Evolutionary conservation across 2,797 vertebrate genomes (phyloP), one percentile per base, ranked within the genome.

Genomic region (Morelia viridis): DNA sequence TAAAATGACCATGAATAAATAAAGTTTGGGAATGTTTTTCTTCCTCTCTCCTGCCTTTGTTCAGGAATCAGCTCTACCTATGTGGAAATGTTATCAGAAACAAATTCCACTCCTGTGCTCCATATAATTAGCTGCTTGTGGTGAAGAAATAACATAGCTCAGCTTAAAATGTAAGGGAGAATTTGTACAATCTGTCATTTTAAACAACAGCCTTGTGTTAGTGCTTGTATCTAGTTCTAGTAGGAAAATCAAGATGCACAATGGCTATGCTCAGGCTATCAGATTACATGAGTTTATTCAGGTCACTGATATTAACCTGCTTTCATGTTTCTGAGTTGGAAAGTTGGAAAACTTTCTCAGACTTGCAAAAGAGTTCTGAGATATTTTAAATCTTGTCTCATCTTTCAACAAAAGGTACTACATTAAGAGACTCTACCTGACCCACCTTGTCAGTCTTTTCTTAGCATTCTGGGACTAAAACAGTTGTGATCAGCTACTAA

Each of bases 401-500:
- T 85, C 62, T 84, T 92, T 83, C 62, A 89, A 89, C 35, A 92
- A 92, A 92, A 46, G 31, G 85, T 58, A 92, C 24, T 60, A 61
- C 62, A 89, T 57, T 86, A 86, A 92, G 53, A 86, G 35, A 88
- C 46, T 87, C 58, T 83, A 90, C 85, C 60, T 92, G 92, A 92
- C 89, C 85, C 85, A 92, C 89, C 89, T 88, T 92, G 92, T 92
- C 92, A 92, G 85, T 90, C 71, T 92, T 76, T 84, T 88, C 65
- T 89, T 90, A 83, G 68, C 64, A 88, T 90, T 86, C 60, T 65
- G 92, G 89, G 68, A 90, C 58, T 90, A 87, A 56, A 80, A 65
- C 12, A 28, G 60, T 85, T 90, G 92, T 90, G 89, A 92, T 92
- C 85, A 88, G 88, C 89, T 95, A 93, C 94, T 96, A 95, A 94